These are phyloP conservation scores for Clavelina lepadiformis DNA, from an alignment of 23 tunicate genomes.

Conservation along the genomic window DNA sequence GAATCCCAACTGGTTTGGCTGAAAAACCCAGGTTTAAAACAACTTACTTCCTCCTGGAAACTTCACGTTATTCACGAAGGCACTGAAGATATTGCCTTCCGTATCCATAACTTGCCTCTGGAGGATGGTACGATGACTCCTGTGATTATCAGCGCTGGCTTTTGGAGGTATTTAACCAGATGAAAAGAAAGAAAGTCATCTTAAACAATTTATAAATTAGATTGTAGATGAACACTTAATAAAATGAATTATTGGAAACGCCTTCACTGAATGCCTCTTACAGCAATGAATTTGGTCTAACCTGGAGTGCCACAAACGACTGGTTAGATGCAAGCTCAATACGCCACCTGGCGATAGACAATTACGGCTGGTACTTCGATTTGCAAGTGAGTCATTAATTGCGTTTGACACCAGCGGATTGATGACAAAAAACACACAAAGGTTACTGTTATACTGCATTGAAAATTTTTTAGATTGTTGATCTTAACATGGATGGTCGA, in stretches of 20 bases:
- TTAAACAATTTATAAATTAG: too few species aligned
- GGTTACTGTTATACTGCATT: neutral
- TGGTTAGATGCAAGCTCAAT: constrained; percentile 71
- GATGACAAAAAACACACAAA: neutral
- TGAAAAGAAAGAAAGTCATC: too few species aligned
- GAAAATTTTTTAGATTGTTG: constrained; percentile 48
- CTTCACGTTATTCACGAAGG: constrained; percentile 67
- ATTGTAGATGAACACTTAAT: neutral
- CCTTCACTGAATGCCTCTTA: neutral
- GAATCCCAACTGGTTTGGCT: constrained; percentile 87
- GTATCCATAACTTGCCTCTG: constrained; percentile 51
- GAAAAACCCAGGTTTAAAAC: constrained; percentile 76
- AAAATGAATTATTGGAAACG: neutral
- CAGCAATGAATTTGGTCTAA: constrained; percentile 55
- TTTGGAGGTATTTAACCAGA: constrained; percentile 48
- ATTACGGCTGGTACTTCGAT: constrained; percentile 90
- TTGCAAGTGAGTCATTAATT: constrained; percentile 29
- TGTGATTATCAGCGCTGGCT: constrained; percentile 77
- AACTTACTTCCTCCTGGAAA: constrained; percentile 49
- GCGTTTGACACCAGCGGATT: neutral
- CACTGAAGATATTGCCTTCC: constrained; percentile 62
- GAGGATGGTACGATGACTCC: constrained; percentile 56
- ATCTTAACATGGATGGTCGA: constrained; percentile 75
- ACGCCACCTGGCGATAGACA: constrained; percentile 56
- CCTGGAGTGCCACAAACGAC: constrained; percentile 71